A percentile compares a stretch with the other conserved stretches of the same genome.
Conservation (phyloP, 30 jellyfish, hydroid and myxozoan genomes). For the Aurelia aurita region DNA sequence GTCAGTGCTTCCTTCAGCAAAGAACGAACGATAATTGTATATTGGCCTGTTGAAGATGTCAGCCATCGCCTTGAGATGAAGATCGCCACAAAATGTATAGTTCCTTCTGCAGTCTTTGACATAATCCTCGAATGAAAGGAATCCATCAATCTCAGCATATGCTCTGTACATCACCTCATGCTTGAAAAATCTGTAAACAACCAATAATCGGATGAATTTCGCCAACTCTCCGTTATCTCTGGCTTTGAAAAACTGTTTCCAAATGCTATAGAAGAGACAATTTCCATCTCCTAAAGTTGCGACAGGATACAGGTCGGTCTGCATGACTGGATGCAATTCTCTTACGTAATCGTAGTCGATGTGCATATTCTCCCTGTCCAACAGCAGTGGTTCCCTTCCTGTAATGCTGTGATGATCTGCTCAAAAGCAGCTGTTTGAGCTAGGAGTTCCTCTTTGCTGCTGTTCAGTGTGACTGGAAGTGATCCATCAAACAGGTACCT, state of each 20-base stretch:
- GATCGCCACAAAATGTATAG: neutral
- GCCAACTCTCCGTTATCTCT: neutral
- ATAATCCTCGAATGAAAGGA: neutral
- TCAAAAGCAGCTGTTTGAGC: neutral
- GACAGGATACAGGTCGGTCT: neutral
- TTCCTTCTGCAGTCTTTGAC: neutral
- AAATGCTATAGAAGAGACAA: slow-evolving; percentile 19
- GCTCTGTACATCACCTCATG: neutral
- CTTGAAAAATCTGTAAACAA: neutral
- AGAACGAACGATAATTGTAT: neutral
- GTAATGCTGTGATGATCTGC: neutral
- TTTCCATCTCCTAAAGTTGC: neutral
- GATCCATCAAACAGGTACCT: too few species aligned
- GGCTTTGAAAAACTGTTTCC: slow-evolving; percentile 4
- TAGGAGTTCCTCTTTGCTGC: neutral
- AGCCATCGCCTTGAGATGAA: neutral
- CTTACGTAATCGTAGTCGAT: neutral
- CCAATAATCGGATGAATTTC: neutral
- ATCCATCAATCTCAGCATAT: neutral
- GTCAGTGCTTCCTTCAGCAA: neutral
- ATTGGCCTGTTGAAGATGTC: slow-evolving; percentile 3
- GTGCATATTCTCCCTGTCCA: neutral
- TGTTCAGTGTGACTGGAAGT: neutral
- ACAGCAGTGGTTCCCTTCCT: neutral
- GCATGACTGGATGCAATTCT: slow-evolving; percentile 16